These are phyloP conservation scores for Paradoxurus hermaphroditus DNA, from an alignment of 2,113 vertebrate genomes.

Conservation along the genomic window DNA sequence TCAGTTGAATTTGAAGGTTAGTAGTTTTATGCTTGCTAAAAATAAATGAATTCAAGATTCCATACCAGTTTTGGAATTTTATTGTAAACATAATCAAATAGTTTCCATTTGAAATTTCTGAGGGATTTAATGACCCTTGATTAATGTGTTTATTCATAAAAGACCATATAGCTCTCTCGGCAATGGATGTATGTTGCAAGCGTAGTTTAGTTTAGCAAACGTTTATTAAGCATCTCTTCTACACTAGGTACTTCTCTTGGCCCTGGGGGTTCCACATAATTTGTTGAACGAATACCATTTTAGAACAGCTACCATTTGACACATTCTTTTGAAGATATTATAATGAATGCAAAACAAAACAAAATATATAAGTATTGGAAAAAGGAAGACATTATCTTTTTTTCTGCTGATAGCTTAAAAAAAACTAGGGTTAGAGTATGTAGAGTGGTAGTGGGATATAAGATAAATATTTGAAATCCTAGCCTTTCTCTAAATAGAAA, in stretches of 20 bases:
- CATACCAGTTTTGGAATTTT: not conserved
- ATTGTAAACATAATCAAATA: not conserved
- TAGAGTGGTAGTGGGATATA: not conserved
- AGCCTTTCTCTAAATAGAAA: not conserved
- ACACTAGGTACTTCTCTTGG: not conserved
- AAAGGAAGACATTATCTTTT: not conserved
- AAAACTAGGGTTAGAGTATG: not conserved
- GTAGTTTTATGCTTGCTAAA: constrained; percentile 48
- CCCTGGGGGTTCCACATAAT: not conserved
- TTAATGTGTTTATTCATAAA: constrained; percentile 26
- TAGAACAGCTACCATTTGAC: not conserved
- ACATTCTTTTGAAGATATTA: constrained; percentile 8
- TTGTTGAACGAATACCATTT: not conserved
- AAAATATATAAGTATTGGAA: constrained; percentile 6
- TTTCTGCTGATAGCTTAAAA: not conserved
- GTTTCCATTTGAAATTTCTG: constrained; percentile 42
- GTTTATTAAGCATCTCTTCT: not conserved
- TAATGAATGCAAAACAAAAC: constrained; percentile 27
- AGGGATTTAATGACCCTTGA: not conserved
- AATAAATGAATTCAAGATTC: not conserved
- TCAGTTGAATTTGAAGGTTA: constrained; percentile 97
- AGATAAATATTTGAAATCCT: constrained; percentile 4
- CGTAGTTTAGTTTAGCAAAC: not conserved
- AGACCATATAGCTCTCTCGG: not conserved
- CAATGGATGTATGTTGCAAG: not conserved